These are phyloP conservation scores for Pentalonia nigronervosa DNA, from an alignment of 1,140 invertebrate species.

Conservation along the genomic window DNA sequence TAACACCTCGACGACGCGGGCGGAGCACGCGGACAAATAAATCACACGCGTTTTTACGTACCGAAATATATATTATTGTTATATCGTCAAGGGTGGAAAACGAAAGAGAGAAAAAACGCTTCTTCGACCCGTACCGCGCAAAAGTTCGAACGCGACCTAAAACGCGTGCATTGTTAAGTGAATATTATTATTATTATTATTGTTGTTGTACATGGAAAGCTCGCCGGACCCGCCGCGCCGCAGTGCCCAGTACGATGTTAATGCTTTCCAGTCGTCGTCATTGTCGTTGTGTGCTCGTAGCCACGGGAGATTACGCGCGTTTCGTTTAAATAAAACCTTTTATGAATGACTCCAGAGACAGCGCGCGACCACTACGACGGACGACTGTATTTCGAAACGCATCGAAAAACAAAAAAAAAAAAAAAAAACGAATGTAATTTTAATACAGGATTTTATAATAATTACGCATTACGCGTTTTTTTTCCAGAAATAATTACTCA, in stretches of 20 bases:
- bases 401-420: not conserved
- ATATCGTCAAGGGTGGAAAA: not conserved
- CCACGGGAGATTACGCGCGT: not conserved
- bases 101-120: not conserved
- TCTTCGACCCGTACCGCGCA: not conserved
- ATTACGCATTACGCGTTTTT: not conserved
- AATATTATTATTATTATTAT: slow-evolving; percentile 5
- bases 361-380: not conserved
- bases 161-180: not conserved
- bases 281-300: not conserved
- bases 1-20: not conserved
- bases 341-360: not conserved
- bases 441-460: not conserved
- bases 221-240: not conserved
- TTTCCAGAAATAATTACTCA: not conserved
- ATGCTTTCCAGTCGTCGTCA: not conserved
- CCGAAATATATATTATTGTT: not conserved
- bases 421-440: not conserved
- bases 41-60: not conserved
- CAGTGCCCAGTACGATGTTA: not conserved
- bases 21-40: not conserved
- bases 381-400: not conserved
- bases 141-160: not conserved
- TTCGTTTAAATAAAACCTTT: not conserved
- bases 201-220: not conserved